phyloP scores from a whole-genome alignment of 2,797 vertebrate genomes.

The Ctenopoma kingsleyae region DNA sequence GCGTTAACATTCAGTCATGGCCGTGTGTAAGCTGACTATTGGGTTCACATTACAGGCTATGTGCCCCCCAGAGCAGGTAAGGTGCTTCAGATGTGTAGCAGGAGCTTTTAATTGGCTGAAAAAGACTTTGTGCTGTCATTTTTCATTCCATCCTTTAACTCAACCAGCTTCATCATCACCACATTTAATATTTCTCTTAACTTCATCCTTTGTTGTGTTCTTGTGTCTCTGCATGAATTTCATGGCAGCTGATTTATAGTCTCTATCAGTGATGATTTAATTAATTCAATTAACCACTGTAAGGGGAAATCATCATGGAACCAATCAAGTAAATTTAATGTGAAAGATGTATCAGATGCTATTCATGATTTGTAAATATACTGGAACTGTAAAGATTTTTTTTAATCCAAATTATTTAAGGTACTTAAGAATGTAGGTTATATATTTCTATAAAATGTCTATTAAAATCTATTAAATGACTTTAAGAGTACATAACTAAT shows the following conservation, averaged over 20 bases:
- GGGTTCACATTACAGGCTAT: constrained; percentile 77
- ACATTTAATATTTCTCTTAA: constrained; percentile 34
- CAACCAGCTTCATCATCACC: constrained; percentile 32
- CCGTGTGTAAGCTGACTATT: constrained; percentile 64
- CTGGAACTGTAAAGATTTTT: too few species aligned
- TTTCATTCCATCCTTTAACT: constrained; percentile 43
- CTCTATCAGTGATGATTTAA: constrained; percentile 21
- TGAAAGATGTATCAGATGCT: constrained; percentile 1
- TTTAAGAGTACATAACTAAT: not conserved
- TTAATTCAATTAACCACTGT: constrained; percentile 7
- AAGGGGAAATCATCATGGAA: constrained; percentile 3
- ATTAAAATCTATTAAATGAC: not conserved
- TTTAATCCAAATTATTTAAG: too few species aligned
- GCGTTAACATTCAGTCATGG: constrained; percentile 44
- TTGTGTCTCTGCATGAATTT: constrained; percentile 62
- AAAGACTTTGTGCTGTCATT: constrained; percentile 22
- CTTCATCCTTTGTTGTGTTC: constrained; percentile 34
- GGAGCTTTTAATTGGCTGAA: constrained; percentile 58
- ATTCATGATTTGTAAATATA: too few species aligned
- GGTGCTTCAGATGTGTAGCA: constrained; percentile 32
- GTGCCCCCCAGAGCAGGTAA: constrained; percentile 75
- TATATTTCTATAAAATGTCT: too few species aligned
- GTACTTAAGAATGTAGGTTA: too few species aligned
- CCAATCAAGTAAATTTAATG: constrained; percentile 6
- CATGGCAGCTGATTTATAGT: constrained; percentile 25